Evolutionary conservation across 2,888 invertebrate genomes (phyloP).

Genomic region (Eristalis pertinax): DNA sequence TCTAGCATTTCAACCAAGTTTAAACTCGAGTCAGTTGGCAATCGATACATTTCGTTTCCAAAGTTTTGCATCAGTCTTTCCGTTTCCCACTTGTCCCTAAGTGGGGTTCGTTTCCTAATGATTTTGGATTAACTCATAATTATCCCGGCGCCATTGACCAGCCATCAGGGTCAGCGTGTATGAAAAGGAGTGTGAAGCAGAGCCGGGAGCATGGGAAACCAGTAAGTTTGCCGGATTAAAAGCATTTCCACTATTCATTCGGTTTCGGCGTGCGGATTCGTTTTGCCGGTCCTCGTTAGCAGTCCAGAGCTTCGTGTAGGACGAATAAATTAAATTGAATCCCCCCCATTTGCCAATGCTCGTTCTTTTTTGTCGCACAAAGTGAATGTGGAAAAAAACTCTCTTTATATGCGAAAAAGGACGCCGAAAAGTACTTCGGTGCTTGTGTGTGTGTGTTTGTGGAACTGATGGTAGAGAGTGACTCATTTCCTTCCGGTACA

Average conservation of each 20-base stretch:
- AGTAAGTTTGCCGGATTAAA: slow-evolving; percentile 45
- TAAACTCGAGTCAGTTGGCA: neutral
- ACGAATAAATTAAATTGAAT: slow-evolving; percentile 67
- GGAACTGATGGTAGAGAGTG: slow-evolving; percentile 20
- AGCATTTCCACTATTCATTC: slow-evolving; percentile 65
- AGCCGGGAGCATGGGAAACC: neutral
- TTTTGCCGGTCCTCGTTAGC: slow-evolving; percentile 51
- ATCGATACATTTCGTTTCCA: neutral
- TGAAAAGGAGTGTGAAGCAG: slow-evolving; percentile 35
- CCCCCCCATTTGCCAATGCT: slow-evolving; percentile 18
- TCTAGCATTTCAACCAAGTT: too few relatives aligned
- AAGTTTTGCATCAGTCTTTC: slow-evolving; percentile 3
- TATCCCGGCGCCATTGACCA: slow-evolving; percentile 42
- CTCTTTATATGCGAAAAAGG: slow-evolving; percentile 46
- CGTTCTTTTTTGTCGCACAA: slow-evolving; percentile 23
- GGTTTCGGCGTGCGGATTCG: slow-evolving; percentile 53
- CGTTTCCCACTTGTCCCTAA: neutral
- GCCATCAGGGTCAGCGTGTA: slow-evolving; percentile 36
- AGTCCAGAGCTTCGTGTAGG: slow-evolving; percentile 33
- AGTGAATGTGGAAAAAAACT: slow-evolving; percentile 49
- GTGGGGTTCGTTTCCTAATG: slow-evolving; percentile 22
- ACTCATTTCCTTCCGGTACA: slow-evolving; percentile 51
- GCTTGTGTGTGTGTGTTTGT: neutral
- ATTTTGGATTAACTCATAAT: slow-evolving; percentile 55
- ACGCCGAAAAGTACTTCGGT: neutral